phyloP scores from a whole-genome alignment of 2,113 vertebrate species.

The Bufo bufo region DNA sequence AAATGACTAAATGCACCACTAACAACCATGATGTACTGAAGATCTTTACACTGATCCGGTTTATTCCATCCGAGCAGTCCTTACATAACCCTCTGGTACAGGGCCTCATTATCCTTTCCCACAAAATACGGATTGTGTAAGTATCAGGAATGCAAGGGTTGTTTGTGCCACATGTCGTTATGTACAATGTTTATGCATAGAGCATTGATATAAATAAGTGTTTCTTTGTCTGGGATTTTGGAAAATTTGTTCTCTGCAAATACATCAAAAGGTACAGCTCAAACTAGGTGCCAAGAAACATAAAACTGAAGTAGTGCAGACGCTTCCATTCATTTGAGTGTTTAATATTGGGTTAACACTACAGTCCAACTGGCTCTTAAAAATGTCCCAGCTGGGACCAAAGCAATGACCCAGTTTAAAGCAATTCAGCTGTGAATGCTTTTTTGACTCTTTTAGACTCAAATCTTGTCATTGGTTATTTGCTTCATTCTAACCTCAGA shows the following conservation, averaged over 20 bases:
- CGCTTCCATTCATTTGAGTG: slow-evolving; percentile 49
- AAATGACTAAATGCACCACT: not conserved
- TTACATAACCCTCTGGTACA: slow-evolving; percentile 29
- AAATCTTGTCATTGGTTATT: slow-evolving; percentile 46
- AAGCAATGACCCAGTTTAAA: slow-evolving; percentile 37
- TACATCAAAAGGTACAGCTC: slow-evolving; percentile 37
- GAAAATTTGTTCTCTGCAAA: slow-evolving; percentile 37
- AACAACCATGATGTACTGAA: not conserved
- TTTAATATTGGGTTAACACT: slow-evolving; percentile 55
- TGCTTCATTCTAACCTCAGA: slow-evolving; percentile 37
- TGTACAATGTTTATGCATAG: slow-evolving; percentile 40
- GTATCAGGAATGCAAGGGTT: not conserved
- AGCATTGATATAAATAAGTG: slow-evolving; percentile 45
- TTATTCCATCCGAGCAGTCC: slow-evolving; percentile 3
- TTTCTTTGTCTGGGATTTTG: slow-evolving; percentile 41
- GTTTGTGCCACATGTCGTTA: slow-evolving; percentile 28
- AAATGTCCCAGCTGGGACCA: slow-evolving; percentile 48
- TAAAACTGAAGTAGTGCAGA: slow-evolving; percentile 53
- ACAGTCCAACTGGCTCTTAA: slow-evolving; percentile 48
- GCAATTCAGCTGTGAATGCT: slow-evolving; percentile 40
- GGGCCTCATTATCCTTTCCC: slow-evolving; percentile 21
- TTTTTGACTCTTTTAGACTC: slow-evolving; percentile 28
- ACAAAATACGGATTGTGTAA: slow-evolving; percentile 30
- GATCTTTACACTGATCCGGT: not conserved
- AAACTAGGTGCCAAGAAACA: slow-evolving; percentile 44